phyloP scores from a whole-genome alignment of 2,888 invertebrate genomes.

The Melitaea athalia region DNA sequence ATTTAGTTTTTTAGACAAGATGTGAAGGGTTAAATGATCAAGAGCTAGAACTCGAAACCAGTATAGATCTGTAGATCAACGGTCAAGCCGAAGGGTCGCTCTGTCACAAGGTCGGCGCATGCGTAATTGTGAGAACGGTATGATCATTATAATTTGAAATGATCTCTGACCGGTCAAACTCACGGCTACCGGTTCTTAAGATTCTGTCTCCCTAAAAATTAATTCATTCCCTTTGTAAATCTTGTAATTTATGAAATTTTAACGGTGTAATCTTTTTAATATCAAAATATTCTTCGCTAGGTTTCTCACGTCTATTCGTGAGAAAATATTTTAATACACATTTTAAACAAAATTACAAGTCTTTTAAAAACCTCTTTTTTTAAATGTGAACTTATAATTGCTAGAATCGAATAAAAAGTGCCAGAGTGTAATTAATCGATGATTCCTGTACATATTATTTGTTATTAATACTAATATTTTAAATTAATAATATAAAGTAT shows the following conservation, averaged over 20 bases:
- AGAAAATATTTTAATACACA: background rate
- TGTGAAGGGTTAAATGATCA: background rate
- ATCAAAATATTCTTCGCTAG: background rate
- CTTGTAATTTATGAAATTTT: conserved; percentile 56
- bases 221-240: conserved; percentile 65
- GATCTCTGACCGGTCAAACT: conserved; percentile 65
- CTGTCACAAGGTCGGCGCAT: conserved; percentile 64
- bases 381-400: too few species aligned
- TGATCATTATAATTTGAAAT: conserved; percentile 48
- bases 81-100: conserved; percentile 60
- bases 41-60: conserved; percentile 26
- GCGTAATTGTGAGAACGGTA: conserved; percentile 65
- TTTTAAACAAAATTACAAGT: too few species aligned
- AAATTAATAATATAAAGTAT: too few species aligned
- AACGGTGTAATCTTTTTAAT: conserved; percentile 44
- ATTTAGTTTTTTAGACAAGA: background rate
- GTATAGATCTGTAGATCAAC: conserved; percentile 61
- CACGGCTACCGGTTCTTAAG: conserved; percentile 61
- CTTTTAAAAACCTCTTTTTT: too few species aligned
- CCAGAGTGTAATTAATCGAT: too few species aligned
- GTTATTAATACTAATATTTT: too few species aligned
- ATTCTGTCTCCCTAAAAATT: conserved; percentile 53
- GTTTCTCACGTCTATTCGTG: conserved; percentile 27
- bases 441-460: too few species aligned
- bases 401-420: too few species aligned